Percentiles rank a stretch among this genome's conserved stretches.
phyloP scores from a whole-genome alignment of 2,113 vertebrate genomes.

The Serilophus lunatus region DNA sequence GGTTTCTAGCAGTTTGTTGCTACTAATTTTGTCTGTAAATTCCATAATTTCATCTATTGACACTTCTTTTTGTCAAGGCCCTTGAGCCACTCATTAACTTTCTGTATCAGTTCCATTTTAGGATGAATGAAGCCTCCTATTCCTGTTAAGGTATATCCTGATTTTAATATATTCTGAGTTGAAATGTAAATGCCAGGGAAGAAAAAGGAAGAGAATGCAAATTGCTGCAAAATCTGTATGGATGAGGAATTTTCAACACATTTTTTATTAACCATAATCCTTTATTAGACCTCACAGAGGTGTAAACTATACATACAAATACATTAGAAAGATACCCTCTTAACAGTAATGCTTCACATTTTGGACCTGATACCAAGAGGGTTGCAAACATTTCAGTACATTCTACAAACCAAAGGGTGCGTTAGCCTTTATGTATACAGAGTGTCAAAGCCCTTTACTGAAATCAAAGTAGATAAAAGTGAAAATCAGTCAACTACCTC shows the following conservation, averaged over 20 bases:
- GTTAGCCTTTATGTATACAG: slow-evolving; percentile 45
- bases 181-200: neutral
- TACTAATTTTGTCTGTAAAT: neutral
- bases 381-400: slow-evolving; percentile 66
- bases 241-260: slow-evolving; percentile 64
- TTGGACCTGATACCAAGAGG: slow-evolving; percentile 57
- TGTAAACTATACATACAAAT: slow-evolving; percentile 72
- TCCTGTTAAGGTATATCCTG: neutral
- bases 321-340: slow-evolving; percentile 70
- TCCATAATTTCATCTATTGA: neutral
- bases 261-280: slow-evolving; percentile 72
- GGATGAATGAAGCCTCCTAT: neutral
- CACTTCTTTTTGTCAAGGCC: neutral
- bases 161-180: neutral
- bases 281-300: slow-evolving; percentile 74
- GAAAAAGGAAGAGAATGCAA: neutral
- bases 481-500: slow-evolving; percentile 35
- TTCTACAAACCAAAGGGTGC: slow-evolving; percentile 70
- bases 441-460: slow-evolving; percentile 54
- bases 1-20: neutral
- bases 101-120: neutral
- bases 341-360: slow-evolving; percentile 63
- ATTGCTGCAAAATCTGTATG: slow-evolving; percentile 12
- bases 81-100: neutral
- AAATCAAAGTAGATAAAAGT: slow-evolving; percentile 57